Conservation (phyloP, 2,888 invertebrate species). For the Schizaphis graminum region DNA sequence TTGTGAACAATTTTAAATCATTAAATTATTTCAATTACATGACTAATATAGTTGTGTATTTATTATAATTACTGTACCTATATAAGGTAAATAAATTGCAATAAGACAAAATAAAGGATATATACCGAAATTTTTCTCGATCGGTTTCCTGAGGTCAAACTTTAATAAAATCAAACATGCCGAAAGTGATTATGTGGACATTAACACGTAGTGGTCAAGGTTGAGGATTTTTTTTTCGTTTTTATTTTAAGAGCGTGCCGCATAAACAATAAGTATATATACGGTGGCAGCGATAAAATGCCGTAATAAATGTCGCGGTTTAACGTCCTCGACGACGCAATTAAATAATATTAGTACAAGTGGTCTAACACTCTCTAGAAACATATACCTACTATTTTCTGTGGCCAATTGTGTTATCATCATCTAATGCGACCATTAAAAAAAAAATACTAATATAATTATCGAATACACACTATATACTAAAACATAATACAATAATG, state of each 20-base stretch:
- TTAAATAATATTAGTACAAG: slow-evolving; percentile 22
- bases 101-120: neutral
- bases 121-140: neutral
- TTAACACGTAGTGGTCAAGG: neutral
- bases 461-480: neutral
- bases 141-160: neutral
- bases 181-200: neutral
- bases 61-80: neutral
- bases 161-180: neutral
- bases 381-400: neutral
- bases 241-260: neutral
- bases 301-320: slow-evolving; percentile 25
- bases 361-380: neutral
- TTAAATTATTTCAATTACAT: neutral
- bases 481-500: neutral
- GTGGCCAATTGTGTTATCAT: neutral
- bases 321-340: neutral
- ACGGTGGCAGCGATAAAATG: neutral
- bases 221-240: neutral
- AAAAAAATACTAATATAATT: neutral
- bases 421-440: neutral
- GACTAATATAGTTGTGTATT: neutral
- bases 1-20: neutral
- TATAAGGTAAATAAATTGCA: neutral
- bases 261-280: neutral